Percentiles rank a stretch among this genome's conserved stretches.
Evolutionary conservation across 64 coral and sea anemone species (phyloP).

Genomic region (Pachyseris speciosa): DNA sequence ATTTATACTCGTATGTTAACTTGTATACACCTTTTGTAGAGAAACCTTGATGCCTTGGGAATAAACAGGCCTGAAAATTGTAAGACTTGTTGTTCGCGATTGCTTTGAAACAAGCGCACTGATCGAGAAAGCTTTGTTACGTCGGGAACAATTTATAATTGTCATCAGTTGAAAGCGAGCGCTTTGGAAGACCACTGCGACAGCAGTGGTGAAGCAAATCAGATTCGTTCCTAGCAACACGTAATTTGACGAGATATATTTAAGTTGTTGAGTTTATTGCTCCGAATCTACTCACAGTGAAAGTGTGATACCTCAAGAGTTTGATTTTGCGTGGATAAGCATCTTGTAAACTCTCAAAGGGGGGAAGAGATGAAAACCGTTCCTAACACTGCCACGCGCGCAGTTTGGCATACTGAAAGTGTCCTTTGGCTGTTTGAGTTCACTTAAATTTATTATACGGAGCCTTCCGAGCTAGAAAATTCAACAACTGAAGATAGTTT

Average conservation of each 20-base stretch:
- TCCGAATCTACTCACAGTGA: not conserved
- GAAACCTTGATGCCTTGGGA: conserved; percentile 30
- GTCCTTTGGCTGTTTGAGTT: not conserved
- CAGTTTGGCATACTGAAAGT: not conserved
- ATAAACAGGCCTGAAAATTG: conserved; percentile 9
- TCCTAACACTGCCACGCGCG: not conserved
- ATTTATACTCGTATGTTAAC: not conserved
- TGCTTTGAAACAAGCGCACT: not conserved
- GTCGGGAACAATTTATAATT: no score
- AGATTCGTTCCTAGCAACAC: not conserved
- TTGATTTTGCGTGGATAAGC: not conserved
- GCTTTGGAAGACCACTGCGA: not conserved
- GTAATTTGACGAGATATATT: not conserved
- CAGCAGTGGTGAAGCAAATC: not conserved
- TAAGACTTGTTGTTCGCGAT: not conserved
- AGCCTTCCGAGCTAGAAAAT: not conserved
- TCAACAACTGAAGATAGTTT: not conserved
- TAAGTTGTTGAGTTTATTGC: not conserved
- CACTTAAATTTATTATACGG: no score
- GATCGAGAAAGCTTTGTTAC: not conserved
- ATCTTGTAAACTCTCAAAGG: not conserved
- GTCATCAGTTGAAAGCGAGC: not conserved
- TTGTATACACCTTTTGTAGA: conserved; percentile 8
- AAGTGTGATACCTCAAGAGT: not conserved
- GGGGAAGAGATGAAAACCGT: no score